Base-by-base conservation (phyloP, 2,888 invertebrate genomes). In the Agelastica alni region DNA sequence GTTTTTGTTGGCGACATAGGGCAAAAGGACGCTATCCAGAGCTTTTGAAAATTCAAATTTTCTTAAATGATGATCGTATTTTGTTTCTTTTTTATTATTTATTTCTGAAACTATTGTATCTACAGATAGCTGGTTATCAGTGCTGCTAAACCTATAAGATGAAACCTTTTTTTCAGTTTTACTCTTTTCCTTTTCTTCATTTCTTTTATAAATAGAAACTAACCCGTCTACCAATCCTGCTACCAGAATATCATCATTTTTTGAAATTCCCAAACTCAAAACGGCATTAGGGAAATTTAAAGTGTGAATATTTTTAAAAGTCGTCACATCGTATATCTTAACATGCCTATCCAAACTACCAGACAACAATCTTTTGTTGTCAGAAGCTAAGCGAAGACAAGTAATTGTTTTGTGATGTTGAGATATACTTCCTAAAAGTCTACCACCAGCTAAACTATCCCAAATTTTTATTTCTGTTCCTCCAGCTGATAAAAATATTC, bases 361-460 rank as follows among this genome's bases (percentile, higher is more conserved):
- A 0, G 96, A 95, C 65, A 97, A 76, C 13, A 98, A 80, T 68
- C 93, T 83, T 60, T 86, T 88, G 16, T 90, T 89, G 70, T 91
- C 86, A 34, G 88, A 89, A 16, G 91, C 91, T 57, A 96, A 82
- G 61, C 86, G 81, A 42, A 98, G 75, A 61, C 91, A 89, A 0
- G 96, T 98, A 1, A 98, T 87, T 0, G 96, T 94, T 80, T 98
- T 98, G 76, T 96, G 95, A 77, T 99, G 98, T 66, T 93, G 90
- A 2, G 89, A 89, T 60, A 98, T 84, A 67, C 85, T 87, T 1
- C 92, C 87, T 16, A 98, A 75, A 48, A 93, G 78, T 72, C 89
- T 88, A 6, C 96, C 96, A 18, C 94, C 93, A 61, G 91, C 85
- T 44, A 95, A 82, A 3, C 89, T 85, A 75, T 98, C 97, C 96